Percentiles rank a stretch among this genome's conserved stretches.
phyloP scores from a whole-genome alignment of 2,888 invertebrate genomes.

The Autographa gamma region DNA sequence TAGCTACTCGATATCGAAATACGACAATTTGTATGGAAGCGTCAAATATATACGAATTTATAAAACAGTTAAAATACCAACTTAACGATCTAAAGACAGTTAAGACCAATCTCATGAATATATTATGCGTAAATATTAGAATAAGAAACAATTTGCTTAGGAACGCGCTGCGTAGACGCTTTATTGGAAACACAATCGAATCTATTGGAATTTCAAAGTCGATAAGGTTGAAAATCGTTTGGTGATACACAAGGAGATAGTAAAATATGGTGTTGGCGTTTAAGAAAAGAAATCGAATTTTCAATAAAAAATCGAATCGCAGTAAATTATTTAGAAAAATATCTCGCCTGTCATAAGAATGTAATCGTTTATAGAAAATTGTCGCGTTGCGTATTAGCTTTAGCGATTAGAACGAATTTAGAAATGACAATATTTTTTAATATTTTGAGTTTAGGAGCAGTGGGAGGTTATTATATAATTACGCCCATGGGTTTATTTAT shows the following conservation, averaged over 20 bases:
- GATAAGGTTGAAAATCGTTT: constrained; percentile 41
- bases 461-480: constrained; percentile 57
- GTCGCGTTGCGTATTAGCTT: constrained; percentile 33
- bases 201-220: constrained; percentile 19
- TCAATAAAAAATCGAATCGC: constrained; percentile 56
- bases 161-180: constrained; percentile 33
- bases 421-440: constrained; percentile 42
- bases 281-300: constrained; percentile 55
- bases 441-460: constrained; percentile 41
- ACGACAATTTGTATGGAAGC: constrained; percentile 77
- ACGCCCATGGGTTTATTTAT: constrained; percentile 52
- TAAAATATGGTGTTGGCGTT: constrained; percentile 25
- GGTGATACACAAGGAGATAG: constrained; percentile 18
- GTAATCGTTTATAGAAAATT: constrained; percentile 57
- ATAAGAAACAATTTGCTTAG: constrained; percentile 72
- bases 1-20: constrained; percentile 73
- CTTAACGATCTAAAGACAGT: constrained; percentile 78
- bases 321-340: constrained; percentile 60
- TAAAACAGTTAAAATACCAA: constrained; percentile 79
- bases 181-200: constrained; percentile 43
- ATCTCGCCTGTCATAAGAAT: constrained; percentile 44
- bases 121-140: constrained; percentile 75
- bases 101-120: constrained; percentile 80
- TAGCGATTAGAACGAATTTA: constrained; percentile 7
- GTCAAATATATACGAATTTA: constrained; percentile 73